A percentile compares a stretch with the other conserved stretches of the same genome.
phyloP scores from a whole-genome alignment of 1,140 invertebrate species.

The Ladona fulva region DNA sequence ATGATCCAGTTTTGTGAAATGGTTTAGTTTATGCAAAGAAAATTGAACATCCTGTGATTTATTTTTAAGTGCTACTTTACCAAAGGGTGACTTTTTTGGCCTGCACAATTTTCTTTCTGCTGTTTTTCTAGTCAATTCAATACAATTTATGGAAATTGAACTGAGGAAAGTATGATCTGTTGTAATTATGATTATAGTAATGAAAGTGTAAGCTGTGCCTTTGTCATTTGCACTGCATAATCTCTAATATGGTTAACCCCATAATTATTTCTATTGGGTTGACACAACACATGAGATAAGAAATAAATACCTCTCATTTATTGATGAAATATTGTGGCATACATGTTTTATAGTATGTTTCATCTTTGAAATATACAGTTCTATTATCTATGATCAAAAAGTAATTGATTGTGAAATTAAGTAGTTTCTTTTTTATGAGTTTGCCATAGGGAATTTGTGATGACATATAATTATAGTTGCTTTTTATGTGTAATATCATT shows the following conservation, averaged over 20 bases:
- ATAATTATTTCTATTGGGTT: no score
- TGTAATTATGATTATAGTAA: not conserved
- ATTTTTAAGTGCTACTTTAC: not conserved
- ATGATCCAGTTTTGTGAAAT: not conserved
- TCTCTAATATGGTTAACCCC: not conserved
- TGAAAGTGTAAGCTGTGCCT: slow-evolving; percentile 8
- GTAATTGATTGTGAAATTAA: not conserved
- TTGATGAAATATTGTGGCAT: not conserved
- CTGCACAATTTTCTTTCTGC: not conserved
- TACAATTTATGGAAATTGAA: not conserved
- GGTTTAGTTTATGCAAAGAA: not conserved
- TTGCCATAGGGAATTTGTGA: not conserved
- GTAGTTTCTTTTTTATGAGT: not conserved
- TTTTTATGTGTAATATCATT: no score
- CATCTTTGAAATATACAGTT: not conserved
- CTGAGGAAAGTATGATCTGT: not conserved
- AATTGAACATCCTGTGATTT: not conserved
- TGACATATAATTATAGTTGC: no score
- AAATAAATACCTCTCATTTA: not conserved
- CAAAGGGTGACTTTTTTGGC: not conserved
- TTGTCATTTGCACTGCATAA: slow-evolving; percentile 1
- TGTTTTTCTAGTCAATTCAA: slow-evolving; percentile 2
- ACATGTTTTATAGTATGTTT: not conserved
- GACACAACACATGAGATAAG: no score
- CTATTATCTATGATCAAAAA: not conserved